A percentile compares a stretch with the other conserved stretches of the same genome.
phyloP scores from a whole-genome alignment of 92 coral and sea anemone species.

The Porites rus region DNA sequence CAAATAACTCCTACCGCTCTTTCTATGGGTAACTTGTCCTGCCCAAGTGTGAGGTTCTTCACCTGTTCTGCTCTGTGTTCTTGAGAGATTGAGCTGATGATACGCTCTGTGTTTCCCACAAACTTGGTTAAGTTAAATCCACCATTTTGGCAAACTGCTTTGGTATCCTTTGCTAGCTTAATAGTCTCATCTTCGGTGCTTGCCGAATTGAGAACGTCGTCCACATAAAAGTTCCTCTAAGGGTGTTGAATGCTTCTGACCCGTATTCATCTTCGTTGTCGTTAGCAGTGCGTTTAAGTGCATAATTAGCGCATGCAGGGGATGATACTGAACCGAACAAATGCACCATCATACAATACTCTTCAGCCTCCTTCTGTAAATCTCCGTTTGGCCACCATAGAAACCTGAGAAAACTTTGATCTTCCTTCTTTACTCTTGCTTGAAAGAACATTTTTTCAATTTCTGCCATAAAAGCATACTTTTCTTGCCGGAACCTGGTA shows the following conservation, averaged over 20 bases:
- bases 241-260: constrained; percentile 31
- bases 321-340: too few species aligned
- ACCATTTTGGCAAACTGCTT: constrained; percentile 45
- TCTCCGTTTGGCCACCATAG: constrained; percentile 73
- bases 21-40: constrained; percentile 64
- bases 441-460: constrained; percentile 73
- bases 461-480: constrained; percentile 65
- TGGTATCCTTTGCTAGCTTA: neutral
- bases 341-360: constrained; percentile 44
- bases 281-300: too few species aligned
- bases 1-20: constrained; percentile 62
- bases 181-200: constrained; percentile 41
- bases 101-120: constrained; percentile 49
- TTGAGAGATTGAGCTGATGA: constrained; percentile 45
- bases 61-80: constrained; percentile 60
- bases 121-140: constrained; percentile 74
- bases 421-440: constrained; percentile 41
- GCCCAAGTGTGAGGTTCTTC: constrained; percentile 44
- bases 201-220: constrained; percentile 52
- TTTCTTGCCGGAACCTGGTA: constrained; percentile 69
- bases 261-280: constrained; percentile 20
- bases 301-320: too few species aligned
- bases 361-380: constrained; percentile 38
- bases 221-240: constrained; percentile 64
- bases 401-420: constrained; percentile 57